These are phyloP conservation scores for Petrocephalus zakoni DNA, from an alignment of 2,113 vertebrate species.

Conservation along the genomic window DNA sequence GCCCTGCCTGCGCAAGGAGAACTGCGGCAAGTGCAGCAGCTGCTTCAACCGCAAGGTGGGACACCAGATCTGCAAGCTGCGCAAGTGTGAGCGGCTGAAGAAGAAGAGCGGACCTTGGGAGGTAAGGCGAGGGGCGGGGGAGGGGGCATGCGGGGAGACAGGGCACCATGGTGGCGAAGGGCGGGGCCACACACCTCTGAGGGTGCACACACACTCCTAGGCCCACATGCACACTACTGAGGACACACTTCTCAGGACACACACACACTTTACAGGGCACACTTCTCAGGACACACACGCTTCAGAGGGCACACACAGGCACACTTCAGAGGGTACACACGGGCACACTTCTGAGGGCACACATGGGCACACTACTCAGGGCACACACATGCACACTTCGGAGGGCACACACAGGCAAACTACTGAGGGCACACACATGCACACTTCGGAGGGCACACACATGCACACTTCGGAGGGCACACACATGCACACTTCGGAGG, in stretches of 20 bases:
- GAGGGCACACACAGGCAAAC: neutral
- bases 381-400: neutral
- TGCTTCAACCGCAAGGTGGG: constrained; percentile 76
- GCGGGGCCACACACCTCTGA: neutral
- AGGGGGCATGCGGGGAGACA: neutral
- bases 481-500: too few species aligned
- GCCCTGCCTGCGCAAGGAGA: constrained; percentile 71
- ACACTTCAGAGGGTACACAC: neutral
- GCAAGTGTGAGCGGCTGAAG: constrained; percentile 75
- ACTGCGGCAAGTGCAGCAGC: constrained; percentile 76
- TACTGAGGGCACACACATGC: neutral
- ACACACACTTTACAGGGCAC: too few species aligned
- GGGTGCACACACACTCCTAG: neutral
- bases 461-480: neutral
- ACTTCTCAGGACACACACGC: neutral
- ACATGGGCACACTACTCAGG: neutral
- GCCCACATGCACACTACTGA: too few species aligned
- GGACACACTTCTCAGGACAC: too few species aligned
- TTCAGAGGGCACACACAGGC: neutral
- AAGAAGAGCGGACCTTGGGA: constrained; percentile 54
- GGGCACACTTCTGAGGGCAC: neutral
- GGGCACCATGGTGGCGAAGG: neutral
- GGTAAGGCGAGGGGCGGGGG: constrained; percentile 30
- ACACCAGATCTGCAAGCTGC: constrained; percentile 81
- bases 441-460: neutral